These are phyloP conservation scores for Antheraea pernyi DNA, from an alignment of 1,140 invertebrate species.

Conservation along the genomic window DNA sequence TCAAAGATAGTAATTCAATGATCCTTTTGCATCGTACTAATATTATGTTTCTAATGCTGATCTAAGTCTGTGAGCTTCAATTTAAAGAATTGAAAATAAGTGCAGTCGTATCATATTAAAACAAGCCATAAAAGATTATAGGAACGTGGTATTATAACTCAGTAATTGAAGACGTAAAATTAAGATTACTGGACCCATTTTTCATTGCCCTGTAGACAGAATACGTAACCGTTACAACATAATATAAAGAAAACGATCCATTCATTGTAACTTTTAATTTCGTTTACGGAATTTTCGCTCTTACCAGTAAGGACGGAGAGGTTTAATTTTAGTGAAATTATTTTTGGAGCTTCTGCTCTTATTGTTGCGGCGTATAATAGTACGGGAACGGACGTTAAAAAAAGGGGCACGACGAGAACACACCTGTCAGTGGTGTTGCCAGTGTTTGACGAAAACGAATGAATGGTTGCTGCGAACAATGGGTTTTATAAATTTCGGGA, in stretches of 20 bases:
- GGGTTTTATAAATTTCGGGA: constrained; percentile 12
- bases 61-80: no score
- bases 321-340: constrained; percentile 13
- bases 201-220: constrained; percentile 34
- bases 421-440: constrained; percentile 76
- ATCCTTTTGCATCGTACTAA: no score
- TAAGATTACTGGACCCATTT: constrained; percentile 39
- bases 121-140: background rate
- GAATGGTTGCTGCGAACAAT: constrained; percentile 63
- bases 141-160: background rate
- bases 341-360: constrained; percentile 34
- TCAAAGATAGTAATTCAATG: no score
- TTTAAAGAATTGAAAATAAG: no score
- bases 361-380: constrained; percentile 20
- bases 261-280: constrained; percentile 66
- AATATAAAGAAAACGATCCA: constrained; percentile 75
- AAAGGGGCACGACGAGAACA: constrained; percentile 76
- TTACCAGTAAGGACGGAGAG: constrained; percentile 23
- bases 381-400: constrained; percentile 72
- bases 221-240: constrained; percentile 62
- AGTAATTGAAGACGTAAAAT: constrained; percentile 32
- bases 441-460: constrained; percentile 73
- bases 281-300: constrained; percentile 26
- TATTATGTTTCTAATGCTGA: no score
- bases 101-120: no score